phyloP scores from a whole-genome alignment of 1,140 invertebrate species.

The Lysiphlebus fabarum region DNA sequence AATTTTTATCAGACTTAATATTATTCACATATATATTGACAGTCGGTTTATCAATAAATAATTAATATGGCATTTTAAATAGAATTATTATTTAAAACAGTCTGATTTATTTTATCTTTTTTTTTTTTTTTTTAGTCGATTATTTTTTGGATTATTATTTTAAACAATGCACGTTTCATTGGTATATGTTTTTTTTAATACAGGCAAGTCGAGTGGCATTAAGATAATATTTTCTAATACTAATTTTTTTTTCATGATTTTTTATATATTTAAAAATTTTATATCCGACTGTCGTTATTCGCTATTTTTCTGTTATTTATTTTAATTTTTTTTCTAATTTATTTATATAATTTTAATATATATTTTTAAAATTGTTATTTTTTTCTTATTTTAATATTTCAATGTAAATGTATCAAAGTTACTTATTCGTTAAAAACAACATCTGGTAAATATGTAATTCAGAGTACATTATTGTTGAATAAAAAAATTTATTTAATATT shows the following conservation, averaged over 20 bases:
- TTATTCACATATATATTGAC: conserved; percentile 2
- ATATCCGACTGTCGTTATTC: background rate
- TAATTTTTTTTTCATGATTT: conserved; percentile 5
- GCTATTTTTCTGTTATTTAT: background rate
- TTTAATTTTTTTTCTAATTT: conserved; percentile 1
- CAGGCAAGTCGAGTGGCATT: conserved; percentile 19
- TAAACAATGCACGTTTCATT: conserved; percentile 6
- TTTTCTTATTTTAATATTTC: too few species aligned
- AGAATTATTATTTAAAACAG: background rate
- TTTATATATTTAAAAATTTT: conserved; percentile 3
- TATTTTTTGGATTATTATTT: background rate
- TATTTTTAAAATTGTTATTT: too few species aligned
- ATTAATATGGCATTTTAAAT: background rate
- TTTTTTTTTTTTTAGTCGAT: background rate
- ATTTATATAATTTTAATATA: too few species aligned
- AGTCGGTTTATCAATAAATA: conserved; percentile 7
- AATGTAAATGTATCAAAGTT: too few species aligned
- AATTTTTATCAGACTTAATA: too few species aligned
- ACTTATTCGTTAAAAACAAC: too few species aligned
- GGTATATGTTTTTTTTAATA: background rate
- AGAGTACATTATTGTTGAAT: too few species aligned
- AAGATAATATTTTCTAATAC: conserved; percentile 3
- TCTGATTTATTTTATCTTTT: background rate
- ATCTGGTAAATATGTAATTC: too few species aligned
- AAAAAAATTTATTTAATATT: too few species aligned